Evolutionary conservation across 2,113 vertebrate genomes (phyloP), one percentile per base, ranked within the genome.

Genomic region (Rattus rattus): DNA sequence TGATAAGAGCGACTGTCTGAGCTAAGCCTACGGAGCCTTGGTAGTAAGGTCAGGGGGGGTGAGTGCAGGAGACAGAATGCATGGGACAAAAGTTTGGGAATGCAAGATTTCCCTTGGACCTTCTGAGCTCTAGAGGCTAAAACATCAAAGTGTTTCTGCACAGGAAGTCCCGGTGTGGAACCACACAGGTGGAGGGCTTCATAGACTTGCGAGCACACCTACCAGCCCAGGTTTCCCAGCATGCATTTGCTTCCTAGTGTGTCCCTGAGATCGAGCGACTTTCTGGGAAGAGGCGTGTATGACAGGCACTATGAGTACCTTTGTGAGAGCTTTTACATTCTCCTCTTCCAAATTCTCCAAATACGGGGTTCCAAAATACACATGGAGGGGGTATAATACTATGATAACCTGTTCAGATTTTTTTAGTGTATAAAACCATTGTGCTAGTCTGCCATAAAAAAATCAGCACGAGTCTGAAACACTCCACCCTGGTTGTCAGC

Each of bases 101-200:
- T 22, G 5, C 2, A 49, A 56, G 30, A 2, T 20, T 73, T 61
- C 43, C 59, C 39, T 89, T 59, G 28, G 19, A 49, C 56, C 39
- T 89, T 39, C 22, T 2, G 22, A 33, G 33, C 59, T 24, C 30
- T 59, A 33, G 52, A 83, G 30, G 49, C 52, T 3, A 61, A 54
- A 59, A 28, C 22, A 63, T 30, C 39, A 61, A 33, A 52, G 69
- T 47, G 13, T 12, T 3, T 69, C 65, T 56, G 84, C 2, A 16
- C 0, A 0, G 19, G 9, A 47, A 65, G 8, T 13, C 30, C 59
- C 33, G 2, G 0, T 22, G 24, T 14, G 16, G 19, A 36, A 33
- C 1, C 17, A 56, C 49, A 30, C 24, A 26, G 36, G 11, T 19
- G 33, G 54, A 36, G 39, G 59, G 43, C 61, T 61, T 93, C 17